These are phyloP conservation scores for Enteromius unitaeniatus DNA, from an alignment of 2,797 vertebrate species.

Conservation along the genomic window DNA sequence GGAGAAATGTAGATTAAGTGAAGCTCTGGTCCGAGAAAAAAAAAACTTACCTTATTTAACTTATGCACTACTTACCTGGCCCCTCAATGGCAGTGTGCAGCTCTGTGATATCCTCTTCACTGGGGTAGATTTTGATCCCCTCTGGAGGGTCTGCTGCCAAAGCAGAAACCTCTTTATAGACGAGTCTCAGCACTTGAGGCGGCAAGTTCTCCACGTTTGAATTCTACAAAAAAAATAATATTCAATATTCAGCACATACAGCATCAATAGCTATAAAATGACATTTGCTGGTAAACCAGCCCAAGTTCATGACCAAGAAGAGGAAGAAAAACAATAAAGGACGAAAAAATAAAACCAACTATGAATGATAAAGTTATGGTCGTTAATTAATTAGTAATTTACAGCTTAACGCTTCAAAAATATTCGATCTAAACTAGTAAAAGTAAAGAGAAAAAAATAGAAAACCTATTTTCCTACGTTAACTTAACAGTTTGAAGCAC, in stretches of 20 bases:
- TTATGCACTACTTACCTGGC: conserved; percentile 79
- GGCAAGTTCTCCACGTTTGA: conserved; percentile 96
- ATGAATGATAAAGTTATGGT: background rate
- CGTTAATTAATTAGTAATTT: background rate
- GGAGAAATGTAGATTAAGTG: conserved; percentile 52
- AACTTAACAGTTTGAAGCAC: background rate
- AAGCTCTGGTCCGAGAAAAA: background rate
- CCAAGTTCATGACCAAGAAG: background rate
- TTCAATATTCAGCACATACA: background rate
- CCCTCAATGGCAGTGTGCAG: conserved; percentile 93
- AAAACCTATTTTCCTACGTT: background rate
- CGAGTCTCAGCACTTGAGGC: conserved; percentile 91
- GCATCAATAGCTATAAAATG: background rate
- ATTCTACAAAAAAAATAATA: conserved; percentile 75
- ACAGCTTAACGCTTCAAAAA: too few relatives aligned
- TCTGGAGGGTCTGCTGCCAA: conserved; percentile 91
- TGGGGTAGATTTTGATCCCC: conserved; percentile 93
- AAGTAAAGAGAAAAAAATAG: background rate
- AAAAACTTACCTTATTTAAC: too few relatives aligned
- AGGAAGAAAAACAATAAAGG: background rate
- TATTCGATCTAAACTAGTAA: background rate
- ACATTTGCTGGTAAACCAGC: background rate
- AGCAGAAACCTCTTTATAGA: conserved; percentile 93
- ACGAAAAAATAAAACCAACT: background rate
- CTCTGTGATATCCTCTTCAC: conserved; percentile 93